Conservation (phyloP, 2,888 invertebrate species). For the Nephrotoma appendiculata region DNA sequence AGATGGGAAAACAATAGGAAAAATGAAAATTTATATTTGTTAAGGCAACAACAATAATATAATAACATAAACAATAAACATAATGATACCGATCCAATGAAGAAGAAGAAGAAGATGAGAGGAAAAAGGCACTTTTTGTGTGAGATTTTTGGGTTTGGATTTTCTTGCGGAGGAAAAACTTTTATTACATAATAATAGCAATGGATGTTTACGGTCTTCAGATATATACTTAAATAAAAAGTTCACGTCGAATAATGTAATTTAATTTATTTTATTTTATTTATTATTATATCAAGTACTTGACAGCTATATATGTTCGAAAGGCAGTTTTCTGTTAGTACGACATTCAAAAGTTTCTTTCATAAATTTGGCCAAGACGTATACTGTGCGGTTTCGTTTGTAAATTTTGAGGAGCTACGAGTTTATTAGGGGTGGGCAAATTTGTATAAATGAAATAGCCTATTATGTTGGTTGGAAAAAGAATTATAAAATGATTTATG, state of each 20-base stretch:
- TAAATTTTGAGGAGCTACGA: too few relatives aligned
- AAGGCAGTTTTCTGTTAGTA: too few relatives aligned
- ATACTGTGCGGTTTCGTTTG: too few relatives aligned
- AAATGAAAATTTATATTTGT: not conserved
- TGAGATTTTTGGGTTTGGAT: not conserved
- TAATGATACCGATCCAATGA: not conserved
- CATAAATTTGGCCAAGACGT: too few relatives aligned
- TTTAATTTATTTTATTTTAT: not conserved
- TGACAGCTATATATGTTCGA: not conserved
- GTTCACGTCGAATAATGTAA: not conserved
- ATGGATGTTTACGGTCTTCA: not conserved
- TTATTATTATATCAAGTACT: not conserved
- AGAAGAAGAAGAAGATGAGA: not conserved
- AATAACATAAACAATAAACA: not conserved
- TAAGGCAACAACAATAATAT: not conserved
- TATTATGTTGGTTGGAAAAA: too few relatives aligned
- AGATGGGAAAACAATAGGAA: not conserved
- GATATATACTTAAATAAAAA: not conserved
- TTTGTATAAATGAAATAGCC: too few relatives aligned
- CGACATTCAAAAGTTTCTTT: too few relatives aligned
- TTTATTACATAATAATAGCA: not conserved
- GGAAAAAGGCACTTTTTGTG: not conserved
- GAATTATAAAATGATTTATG: too few relatives aligned
- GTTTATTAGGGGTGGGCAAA: too few relatives aligned
- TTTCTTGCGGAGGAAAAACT: not conserved